Conservation (phyloP, 2,797 vertebrate species). For the Schizothorax lantsangensis region DNA sequence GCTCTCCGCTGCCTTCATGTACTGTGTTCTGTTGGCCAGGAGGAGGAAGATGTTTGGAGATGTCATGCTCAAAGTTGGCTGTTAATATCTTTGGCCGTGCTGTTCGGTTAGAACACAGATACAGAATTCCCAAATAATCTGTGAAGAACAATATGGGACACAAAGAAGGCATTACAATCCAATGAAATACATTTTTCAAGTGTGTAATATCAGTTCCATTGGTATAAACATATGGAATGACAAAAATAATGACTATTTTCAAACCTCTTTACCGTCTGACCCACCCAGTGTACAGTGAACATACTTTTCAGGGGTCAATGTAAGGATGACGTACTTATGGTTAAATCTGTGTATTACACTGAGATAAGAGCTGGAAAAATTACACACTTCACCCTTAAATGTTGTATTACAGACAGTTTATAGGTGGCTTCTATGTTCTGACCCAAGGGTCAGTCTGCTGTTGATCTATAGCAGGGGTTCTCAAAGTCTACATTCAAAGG, state of each 20-base stretch:
- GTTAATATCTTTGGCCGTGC: constrained; percentile 37
- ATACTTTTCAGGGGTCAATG: neutral
- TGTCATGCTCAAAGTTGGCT: neutral
- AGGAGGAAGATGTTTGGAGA: constrained; percentile 16
- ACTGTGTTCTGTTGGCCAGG: constrained; percentile 18
- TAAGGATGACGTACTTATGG: neutral
- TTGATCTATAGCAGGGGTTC: neutral
- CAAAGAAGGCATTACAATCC: neutral
- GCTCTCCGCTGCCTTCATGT: neutral
- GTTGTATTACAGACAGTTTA: neutral
- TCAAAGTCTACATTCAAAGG: too few relatives aligned
- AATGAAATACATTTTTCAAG: neutral
- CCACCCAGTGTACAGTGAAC: neutral
- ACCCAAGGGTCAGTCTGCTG: neutral
- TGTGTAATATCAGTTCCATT: neutral
- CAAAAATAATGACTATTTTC: neutral
- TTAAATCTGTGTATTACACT: neutral
- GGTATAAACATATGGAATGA: neutral
- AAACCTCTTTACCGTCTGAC: neutral
- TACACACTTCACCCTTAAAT: neutral
- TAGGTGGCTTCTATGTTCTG: neutral
- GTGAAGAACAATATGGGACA: neutral
- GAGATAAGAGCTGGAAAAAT: neutral
- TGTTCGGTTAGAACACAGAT: constrained; percentile 33
- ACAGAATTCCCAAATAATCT: constrained; percentile 13